Evolutionary conservation across 2,113 vertebrate species (phyloP).

Genomic region (Aegithalos caudatus): DNA sequence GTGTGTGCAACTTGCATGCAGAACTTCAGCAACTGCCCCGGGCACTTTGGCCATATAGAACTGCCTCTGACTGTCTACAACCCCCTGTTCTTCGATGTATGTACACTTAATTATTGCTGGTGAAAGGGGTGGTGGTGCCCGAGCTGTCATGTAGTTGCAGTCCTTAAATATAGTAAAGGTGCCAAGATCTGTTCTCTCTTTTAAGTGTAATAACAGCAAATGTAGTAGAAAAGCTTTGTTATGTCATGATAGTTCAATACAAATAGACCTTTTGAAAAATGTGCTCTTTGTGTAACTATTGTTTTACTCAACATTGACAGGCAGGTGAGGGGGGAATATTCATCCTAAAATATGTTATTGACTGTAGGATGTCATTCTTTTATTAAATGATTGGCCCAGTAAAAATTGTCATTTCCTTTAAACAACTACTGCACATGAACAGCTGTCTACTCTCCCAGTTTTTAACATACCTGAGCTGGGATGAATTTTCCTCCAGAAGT

Average conservation of each 20-base stretch:
- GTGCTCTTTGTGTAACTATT: accelerated
- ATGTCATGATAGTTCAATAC: neutral
- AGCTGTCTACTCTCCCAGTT: neutral
- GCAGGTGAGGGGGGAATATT: neutral
- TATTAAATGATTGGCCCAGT: neutral
- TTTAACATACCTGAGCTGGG: neutral
- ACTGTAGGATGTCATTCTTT: neutral
- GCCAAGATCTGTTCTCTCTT: neutral
- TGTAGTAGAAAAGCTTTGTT: neutral
- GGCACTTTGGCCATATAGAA: slow-evolving; percentile 91
- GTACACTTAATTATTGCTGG: neutral
- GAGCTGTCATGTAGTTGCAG: neutral
- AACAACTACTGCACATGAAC: accelerated
- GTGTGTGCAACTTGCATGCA: slow-evolving; percentile 91
- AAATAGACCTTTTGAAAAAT: neutral
- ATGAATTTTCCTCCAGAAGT: neutral
- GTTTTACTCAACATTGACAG: neutral
- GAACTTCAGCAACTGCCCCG: slow-evolving; percentile 88
- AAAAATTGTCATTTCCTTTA: neutral
- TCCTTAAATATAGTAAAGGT: neutral
- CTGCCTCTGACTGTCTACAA: slow-evolving; percentile 91
- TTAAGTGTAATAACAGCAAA: neutral
- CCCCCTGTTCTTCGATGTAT: slow-evolving; percentile 89
- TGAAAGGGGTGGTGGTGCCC: neutral
- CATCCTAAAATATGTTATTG: neutral